These are phyloP conservation scores for Chrysolina americana DNA, from an alignment of 2,888 invertebrate species.

Conservation along the genomic window DNA sequence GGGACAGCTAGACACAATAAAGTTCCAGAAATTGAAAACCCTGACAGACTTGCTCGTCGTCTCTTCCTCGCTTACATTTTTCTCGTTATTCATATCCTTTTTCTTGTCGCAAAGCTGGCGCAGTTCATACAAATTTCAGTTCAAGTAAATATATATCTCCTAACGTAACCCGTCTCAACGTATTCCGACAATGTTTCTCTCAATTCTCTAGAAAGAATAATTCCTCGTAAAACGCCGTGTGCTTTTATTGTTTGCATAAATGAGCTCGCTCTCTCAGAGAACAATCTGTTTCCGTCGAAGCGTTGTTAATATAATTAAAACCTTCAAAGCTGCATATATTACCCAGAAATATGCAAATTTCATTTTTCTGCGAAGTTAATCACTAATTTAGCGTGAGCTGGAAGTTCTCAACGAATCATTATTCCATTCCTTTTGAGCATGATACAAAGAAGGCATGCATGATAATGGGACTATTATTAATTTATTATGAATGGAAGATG, in stretches of 20 bases:
- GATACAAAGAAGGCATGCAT: background rate
- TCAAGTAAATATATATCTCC: background rate
- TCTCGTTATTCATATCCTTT: too few relatives aligned
- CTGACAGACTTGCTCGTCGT: too few relatives aligned
- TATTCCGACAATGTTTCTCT: background rate
- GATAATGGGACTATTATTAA: too few relatives aligned
- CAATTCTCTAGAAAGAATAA: constrained; percentile 10
- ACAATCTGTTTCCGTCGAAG: constrained; percentile 34
- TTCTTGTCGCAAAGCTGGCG: too few relatives aligned
- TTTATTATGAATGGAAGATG: too few relatives aligned
- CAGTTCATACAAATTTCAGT: background rate
- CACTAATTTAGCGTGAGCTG: constrained; percentile 6
- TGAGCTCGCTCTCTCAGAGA: constrained; percentile 24
- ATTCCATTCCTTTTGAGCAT: background rate
- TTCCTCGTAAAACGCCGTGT: constrained; percentile 28
- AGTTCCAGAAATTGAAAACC: too few relatives aligned
- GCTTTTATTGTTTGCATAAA: constrained; percentile 34
- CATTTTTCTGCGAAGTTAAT: constrained; percentile 17
- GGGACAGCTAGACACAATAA: too few relatives aligned
- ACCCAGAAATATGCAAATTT: constrained; percentile 30
- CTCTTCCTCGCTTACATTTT: too few relatives aligned
- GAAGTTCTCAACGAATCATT: constrained; percentile 5
- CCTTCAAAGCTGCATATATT: constrained; percentile 29
- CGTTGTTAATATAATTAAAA: constrained; percentile 37
- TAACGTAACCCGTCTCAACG: background rate